phyloP scores from a whole-genome alignment of 53 echinoderm and acorn worm genomes.

The Zoroaster sp. region DNA sequence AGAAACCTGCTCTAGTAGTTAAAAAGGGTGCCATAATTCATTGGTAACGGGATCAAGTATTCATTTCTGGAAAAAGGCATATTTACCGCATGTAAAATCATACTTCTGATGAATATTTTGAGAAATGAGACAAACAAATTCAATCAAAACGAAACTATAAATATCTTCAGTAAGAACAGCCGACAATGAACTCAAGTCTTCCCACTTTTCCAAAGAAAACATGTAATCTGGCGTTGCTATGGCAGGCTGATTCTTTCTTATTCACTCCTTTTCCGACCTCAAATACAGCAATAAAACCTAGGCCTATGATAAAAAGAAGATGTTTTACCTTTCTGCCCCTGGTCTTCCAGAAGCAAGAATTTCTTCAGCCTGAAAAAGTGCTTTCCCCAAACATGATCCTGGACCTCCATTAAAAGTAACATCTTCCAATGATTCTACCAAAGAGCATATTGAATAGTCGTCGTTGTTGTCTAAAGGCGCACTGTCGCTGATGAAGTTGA shows the following conservation, averaged over 20 bases:
- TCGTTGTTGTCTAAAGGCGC: neutral
- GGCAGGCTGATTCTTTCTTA: slow-evolving; percentile 25
- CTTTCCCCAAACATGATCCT: slow-evolving; percentile 55
- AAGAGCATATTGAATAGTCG: slow-evolving; percentile 51
- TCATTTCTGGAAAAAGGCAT: no score
- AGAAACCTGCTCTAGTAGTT: no score
- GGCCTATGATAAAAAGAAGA: no score
- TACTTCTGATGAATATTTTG: no score
- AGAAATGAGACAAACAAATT: neutral
- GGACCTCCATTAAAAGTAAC: slow-evolving; percentile 49
- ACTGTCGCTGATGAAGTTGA: slow-evolving; percentile 53
- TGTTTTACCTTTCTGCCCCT: slow-evolving; percentile 23
- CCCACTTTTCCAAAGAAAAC: slow-evolving; percentile 5
- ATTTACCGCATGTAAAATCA: no score
- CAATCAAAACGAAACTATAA: neutral
- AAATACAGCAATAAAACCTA: neutral
- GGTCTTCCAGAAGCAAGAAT: slow-evolving; percentile 31
- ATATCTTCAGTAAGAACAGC: neutral
- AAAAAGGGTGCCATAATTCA: no score
- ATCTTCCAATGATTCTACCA: neutral
- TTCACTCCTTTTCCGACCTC: slow-evolving; percentile 6
- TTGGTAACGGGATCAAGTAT: no score
- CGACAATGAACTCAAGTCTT: neutral
- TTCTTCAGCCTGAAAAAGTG: slow-evolving; percentile 13
- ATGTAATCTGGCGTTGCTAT: neutral